Percentiles rank a stretch among this genome's conserved stretches.
Conservation (phyloP, 2,888 invertebrate genomes). For the Caenorhabditis panamensis region DNA sequence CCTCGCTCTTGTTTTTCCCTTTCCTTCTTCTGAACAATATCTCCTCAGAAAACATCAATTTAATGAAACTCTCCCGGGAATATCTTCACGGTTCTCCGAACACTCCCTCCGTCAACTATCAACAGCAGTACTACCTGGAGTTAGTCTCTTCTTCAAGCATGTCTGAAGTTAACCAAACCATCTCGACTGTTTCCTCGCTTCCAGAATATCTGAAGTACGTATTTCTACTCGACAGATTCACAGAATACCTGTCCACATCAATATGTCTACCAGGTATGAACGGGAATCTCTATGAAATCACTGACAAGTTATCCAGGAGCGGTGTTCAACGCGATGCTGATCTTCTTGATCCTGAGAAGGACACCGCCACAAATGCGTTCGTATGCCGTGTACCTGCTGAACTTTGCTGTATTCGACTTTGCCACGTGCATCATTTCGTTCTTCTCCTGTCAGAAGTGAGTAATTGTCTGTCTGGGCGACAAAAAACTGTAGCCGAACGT, state of each 20-base stretch:
- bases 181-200: neutral
- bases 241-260: constrained; percentile 26
- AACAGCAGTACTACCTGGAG: neutral
- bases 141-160: neutral
- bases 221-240: constrained; percentile 23
- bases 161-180: neutral
- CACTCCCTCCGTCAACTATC: neutral
- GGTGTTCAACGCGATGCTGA: constrained; percentile 31
- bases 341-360: constrained; percentile 39
- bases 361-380: constrained; percentile 52
- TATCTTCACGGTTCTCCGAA: neutral
- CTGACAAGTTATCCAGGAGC: constrained; percentile 36
- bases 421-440: constrained; percentile 55
- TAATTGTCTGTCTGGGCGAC: neutral
- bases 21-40: neutral
- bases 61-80: too few relatives aligned
- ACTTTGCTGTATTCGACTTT: constrained; percentile 62
- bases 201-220: constrained; percentile 26
- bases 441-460: constrained; percentile 55
- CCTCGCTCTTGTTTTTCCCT: neutral
- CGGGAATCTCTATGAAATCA: too few relatives aligned
- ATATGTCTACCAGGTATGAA: constrained; percentile 45
- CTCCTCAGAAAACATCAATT: too few relatives aligned
- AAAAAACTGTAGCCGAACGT: constrained; percentile 2
- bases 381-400: constrained; percentile 56